Percentiles rank a stretch among this genome's conserved stretches.
Conservation (phyloP, 2,888 invertebrate genomes). For the Epistrophe grossulariae region DNA sequence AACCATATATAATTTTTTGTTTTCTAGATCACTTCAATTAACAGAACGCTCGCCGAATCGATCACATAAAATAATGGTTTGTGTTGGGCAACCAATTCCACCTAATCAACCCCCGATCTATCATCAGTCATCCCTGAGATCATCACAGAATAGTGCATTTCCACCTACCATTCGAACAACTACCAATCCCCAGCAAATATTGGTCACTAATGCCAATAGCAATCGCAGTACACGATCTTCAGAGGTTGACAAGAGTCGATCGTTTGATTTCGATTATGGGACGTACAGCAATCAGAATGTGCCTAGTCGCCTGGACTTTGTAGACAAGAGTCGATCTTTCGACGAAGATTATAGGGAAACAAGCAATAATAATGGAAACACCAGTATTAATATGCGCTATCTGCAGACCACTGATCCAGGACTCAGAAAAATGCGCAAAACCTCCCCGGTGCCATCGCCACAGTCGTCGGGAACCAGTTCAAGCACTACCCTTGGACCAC, state of each 20-base stretch:
- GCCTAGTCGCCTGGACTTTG: slow-evolving; percentile 80
- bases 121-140: slow-evolving; percentile 77
- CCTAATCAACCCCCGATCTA: slow-evolving; percentile 75
- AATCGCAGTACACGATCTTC: slow-evolving; percentile 64
- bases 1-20: not conserved
- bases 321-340: slow-evolving; percentile 83
- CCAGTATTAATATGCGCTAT: slow-evolving; percentile 78
- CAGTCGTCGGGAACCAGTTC: slow-evolving; percentile 79
- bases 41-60: slow-evolving; percentile 86
- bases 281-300: slow-evolving; percentile 80
- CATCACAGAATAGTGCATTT: slow-evolving; percentile 78
- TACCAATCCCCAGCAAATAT: slow-evolving; percentile 77
- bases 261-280: slow-evolving; percentile 83
- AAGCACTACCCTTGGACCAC: slow-evolving; percentile 73
- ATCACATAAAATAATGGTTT: slow-evolving; percentile 82
- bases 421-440: slow-evolving; percentile 77
- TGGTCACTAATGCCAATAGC: slow-evolving; percentile 76
- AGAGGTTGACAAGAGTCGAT: slow-evolving; percentile 83
- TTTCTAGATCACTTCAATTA: slow-evolving; percentile 86
- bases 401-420: slow-evolving; percentile 77
- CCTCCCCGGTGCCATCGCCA: slow-evolving; percentile 81
- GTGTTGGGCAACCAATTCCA: slow-evolving; percentile 78
- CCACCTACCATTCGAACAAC: slow-evolving; percentile 80
- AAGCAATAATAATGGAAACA: slow-evolving; percentile 78
- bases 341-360: slow-evolving; percentile 83